Percentiles rank a stretch among this genome's conserved stretches.
Evolutionary conservation across 2,888 invertebrate genomes (phyloP).

Genomic region (Salticus scenicus): DNA sequence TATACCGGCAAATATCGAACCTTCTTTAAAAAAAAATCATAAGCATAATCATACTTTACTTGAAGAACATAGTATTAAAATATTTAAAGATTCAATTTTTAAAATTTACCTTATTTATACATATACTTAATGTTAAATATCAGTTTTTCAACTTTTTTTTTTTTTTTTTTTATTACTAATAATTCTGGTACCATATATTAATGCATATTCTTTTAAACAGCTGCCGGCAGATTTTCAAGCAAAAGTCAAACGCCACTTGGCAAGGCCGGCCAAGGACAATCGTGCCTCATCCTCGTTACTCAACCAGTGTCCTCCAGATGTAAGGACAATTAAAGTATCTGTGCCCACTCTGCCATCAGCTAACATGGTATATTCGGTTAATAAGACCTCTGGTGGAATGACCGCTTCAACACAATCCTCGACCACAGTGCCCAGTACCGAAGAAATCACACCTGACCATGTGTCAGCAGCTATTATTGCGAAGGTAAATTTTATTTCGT

Average conservation of each 20-base stretch:
- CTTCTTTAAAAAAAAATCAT: no score
- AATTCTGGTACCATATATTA: no score
- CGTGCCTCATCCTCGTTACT: conserved; percentile 45
- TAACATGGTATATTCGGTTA: conserved; percentile 82
- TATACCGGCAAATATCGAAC: no score
- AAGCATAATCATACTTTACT: no score
- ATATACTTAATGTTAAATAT: no score
- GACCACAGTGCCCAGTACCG: conserved; percentile 4
- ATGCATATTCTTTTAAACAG: no score
- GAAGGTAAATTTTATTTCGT: no score
- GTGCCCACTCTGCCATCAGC: conserved; percentile 89
- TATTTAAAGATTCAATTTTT: no score
- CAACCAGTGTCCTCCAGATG: conserved; percentile 76
- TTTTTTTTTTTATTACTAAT: no score
- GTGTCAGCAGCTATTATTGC: conserved; percentile 93
- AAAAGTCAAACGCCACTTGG: conserved; percentile 81
- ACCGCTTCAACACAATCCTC: conserved; percentile 10
- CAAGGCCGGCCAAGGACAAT: conserved; percentile 69
- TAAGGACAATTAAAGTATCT: conserved; percentile 83
- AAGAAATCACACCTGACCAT: conserved; percentile 70
- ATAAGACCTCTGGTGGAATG: conserved; percentile 19
- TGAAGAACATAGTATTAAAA: no score
- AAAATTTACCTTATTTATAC: no score
- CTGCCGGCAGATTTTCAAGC: conserved; percentile 93
- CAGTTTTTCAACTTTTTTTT: no score